These are phyloP conservation scores for Seladonia tumulorum DNA, from an alignment of 2,888 invertebrate species.

Conservation along the genomic window DNA sequence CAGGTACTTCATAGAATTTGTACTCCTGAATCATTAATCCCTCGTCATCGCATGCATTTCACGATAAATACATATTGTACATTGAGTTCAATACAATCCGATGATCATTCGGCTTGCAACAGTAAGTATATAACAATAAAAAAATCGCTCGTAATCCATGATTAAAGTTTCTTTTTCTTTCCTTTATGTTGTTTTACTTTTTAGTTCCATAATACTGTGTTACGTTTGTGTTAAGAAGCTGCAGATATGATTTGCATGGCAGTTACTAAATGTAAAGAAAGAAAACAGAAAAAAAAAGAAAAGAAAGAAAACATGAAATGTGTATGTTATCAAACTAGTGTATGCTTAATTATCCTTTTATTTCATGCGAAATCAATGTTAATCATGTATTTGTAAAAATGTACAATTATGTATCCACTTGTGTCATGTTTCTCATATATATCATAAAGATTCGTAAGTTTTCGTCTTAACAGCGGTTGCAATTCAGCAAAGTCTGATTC, in stretches of 20 bases:
- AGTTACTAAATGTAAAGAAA: constrained; percentile 47
- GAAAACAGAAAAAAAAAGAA: not conserved
- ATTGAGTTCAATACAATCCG: constrained; percentile 6
- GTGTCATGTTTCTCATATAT: constrained; percentile 34
- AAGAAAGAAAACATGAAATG: constrained; percentile 16
- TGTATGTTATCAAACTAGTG: constrained; percentile 10
- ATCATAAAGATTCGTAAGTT: constrained; percentile 53
- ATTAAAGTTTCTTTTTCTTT: constrained; percentile 19
- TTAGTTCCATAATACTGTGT: constrained; percentile 4
- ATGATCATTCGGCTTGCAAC: not conserved
- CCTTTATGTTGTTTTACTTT: constrained; percentile 2
- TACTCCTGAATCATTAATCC: not conserved
- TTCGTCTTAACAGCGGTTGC: constrained; percentile 83
- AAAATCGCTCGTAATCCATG: not conserved
- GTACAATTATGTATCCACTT: constrained; percentile 4
- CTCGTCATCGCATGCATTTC: not conserved
- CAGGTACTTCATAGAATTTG: constrained; percentile 7
- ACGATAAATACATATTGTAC: constrained; percentile 15
- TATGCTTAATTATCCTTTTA: constrained; percentile 20
- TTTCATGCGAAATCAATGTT: constrained; percentile 24
- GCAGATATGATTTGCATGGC: constrained; percentile 47
- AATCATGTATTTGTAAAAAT: constrained; percentile 7
- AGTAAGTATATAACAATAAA: constrained; percentile 32
- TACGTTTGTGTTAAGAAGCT: constrained; percentile 14
- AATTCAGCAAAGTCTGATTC: constrained; percentile 81